Percentiles rank a stretch among this genome's conserved stretches.
phyloP scores from a whole-genome alignment of 1,140 invertebrate genomes.

The Aphaenogaster ashmeadi region DNA sequence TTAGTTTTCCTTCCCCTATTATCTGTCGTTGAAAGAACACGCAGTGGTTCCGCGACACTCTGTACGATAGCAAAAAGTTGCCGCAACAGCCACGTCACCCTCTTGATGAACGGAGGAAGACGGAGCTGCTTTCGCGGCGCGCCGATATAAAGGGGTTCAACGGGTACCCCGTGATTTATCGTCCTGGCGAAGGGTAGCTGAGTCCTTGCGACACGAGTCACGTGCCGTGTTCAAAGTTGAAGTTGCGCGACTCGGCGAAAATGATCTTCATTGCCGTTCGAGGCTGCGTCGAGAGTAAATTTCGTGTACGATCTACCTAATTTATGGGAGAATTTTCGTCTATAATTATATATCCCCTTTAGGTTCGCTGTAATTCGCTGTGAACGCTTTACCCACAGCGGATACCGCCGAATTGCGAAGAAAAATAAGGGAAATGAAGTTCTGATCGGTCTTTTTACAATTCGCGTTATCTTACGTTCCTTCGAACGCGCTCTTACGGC shows the following conservation, averaged over 20 bases:
- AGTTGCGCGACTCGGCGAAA: slow-evolving; percentile 40
- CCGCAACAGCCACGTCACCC: slow-evolving; percentile 50
- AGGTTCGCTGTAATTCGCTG: neutral
- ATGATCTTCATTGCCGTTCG: slow-evolving; percentile 43
- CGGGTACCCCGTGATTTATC: slow-evolving; percentile 54
- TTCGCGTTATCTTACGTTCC: slow-evolving; percentile 43
- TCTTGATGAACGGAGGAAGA: slow-evolving; percentile 59
- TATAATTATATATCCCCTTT: slow-evolving; percentile 12
- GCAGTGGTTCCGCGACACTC: neutral
- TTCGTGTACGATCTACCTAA: neutral
- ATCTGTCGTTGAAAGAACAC: slow-evolving; percentile 29
- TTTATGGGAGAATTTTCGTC: neutral
- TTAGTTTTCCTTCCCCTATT: slow-evolving; percentile 11
- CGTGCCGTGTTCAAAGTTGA: slow-evolving; percentile 41
- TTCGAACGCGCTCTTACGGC: slow-evolving; percentile 36
- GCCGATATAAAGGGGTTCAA: slow-evolving; percentile 57
- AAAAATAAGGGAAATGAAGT: slow-evolving; percentile 27
- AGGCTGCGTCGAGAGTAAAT: neutral
- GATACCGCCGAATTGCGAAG: neutral
- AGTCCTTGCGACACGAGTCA: slow-evolving; percentile 53
- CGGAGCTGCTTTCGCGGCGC: slow-evolving; percentile 42
- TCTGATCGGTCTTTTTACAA: slow-evolving; percentile 9
- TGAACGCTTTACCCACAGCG: neutral
- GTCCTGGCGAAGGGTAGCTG: slow-evolving; percentile 29
- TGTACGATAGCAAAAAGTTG: slow-evolving; percentile 47